Evolutionary conservation across 2,888 invertebrate species (phyloP).

Genomic region (Perithous albicinctus): DNA sequence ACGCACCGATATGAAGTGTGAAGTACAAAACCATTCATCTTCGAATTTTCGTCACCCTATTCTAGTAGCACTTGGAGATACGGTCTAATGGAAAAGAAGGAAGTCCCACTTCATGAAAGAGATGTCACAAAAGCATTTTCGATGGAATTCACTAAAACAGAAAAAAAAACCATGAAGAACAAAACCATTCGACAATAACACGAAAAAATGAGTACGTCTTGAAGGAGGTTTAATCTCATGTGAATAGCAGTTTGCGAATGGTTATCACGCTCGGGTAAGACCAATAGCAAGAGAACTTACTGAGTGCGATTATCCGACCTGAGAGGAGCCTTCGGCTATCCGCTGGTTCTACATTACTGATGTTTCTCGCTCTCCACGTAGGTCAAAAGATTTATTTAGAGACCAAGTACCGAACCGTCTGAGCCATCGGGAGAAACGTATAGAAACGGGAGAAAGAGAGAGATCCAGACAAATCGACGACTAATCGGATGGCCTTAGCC

Average conservation of each 20-base stretch:
- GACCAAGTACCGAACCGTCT: slow-evolving; percentile 40
- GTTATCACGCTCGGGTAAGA: slow-evolving; percentile 28
- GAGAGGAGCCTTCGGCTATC: slow-evolving; percentile 28
- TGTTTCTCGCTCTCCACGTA: slow-evolving; percentile 15
- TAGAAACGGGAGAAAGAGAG: slow-evolving; percentile 3
- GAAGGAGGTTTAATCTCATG: not conserved
- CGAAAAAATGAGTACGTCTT: not conserved
- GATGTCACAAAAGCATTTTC: no score
- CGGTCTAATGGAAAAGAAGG: no score
- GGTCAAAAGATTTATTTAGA: slow-evolving; percentile 57
- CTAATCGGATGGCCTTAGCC: slow-evolving; percentile 65
- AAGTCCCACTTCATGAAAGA: no score
- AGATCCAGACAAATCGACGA: slow-evolving; percentile 64
- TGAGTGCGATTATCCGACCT: slow-evolving; percentile 49
- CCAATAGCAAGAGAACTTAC: slow-evolving; percentile 35
- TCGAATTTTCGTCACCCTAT: no score
- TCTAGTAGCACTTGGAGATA: no score
- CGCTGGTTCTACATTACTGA: slow-evolving; percentile 11
- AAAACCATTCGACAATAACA: no score
- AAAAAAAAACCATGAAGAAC: no score
- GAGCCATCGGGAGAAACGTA: slow-evolving; percentile 27
- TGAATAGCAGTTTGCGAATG: slow-evolving; percentile 1
- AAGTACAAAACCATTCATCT: no score
- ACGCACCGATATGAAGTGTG: no score
- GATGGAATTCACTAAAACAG: no score